Conservation (phyloP, 2,888 invertebrate species). For the Perizoma affinitatum region DNA sequence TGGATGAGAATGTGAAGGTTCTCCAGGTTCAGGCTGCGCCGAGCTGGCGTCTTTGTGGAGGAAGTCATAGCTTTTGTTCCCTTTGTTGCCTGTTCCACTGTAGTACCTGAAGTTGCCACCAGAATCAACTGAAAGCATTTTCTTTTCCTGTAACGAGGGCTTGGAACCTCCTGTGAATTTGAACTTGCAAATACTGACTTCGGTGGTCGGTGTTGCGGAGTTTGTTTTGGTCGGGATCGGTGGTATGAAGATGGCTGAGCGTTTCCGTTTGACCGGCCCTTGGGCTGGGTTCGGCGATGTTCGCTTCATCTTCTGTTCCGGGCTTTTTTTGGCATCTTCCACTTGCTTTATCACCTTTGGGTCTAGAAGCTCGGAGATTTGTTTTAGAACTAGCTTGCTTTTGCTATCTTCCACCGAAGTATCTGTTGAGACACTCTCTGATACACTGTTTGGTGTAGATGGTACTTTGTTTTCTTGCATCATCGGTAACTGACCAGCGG, state of each 20-base stretch:
- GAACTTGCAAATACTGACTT: constrained; percentile 96
- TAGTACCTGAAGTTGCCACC: constrained; percentile 95
- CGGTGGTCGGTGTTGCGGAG: constrained; percentile 90
- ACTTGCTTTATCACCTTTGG: constrained; percentile 72
- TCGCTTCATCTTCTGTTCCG: constrained; percentile 75
- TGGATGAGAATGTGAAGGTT: constrained; percentile 49
- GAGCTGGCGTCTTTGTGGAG: constrained; percentile 88
- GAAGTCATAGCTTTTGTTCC: constrained; percentile 92
- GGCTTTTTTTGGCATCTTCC: constrained; percentile 63
- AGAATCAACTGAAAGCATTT: constrained; percentile 95
- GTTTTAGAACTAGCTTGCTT: constrained; percentile 74
- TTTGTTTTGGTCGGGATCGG: constrained; percentile 90
- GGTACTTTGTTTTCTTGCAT: constrained; percentile 58
- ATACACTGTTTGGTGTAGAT: constrained; percentile 62
- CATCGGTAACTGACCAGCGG: constrained; percentile 74
- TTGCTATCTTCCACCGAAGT: constrained; percentile 72
- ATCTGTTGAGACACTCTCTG: constrained; percentile 53
- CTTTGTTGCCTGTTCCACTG: constrained; percentile 93
- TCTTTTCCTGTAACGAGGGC: constrained; percentile 94
- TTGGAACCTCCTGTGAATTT: constrained; percentile 96
- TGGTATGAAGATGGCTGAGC: constrained; percentile 93
- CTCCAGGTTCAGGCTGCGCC: constrained; percentile 48
- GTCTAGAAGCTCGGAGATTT: constrained; percentile 75
- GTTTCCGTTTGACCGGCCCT: constrained; percentile 87
- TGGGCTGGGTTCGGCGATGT: constrained; percentile 66